Evolutionary conservation across 2,797 vertebrate genomes (phyloP), one percentile per base, ranked within the genome.

Genomic region (Hapalemur alaotrensis): DNA sequence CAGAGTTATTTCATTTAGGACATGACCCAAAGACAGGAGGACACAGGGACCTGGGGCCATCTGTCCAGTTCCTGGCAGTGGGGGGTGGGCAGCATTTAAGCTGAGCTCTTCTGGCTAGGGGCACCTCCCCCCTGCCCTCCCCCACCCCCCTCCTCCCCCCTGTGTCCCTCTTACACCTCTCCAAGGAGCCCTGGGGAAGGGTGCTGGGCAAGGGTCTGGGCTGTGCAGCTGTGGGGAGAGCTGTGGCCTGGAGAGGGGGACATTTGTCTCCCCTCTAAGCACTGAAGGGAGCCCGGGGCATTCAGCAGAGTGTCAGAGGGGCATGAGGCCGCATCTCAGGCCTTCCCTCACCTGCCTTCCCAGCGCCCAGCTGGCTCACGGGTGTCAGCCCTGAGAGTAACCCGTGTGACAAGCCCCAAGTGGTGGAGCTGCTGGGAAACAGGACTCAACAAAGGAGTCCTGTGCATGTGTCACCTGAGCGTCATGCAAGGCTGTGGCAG

Each of bases 1-100:
- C n/a, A 13, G 82, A 32, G 88, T 82, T 59, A 23, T 22, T 84
- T 87, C 70, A 63, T 38, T 85, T 32, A 87, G 92, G 78, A 89
- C 41, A 14, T 9, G 54, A 82, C 69, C 83, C 46, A 11, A 8
- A 0, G 80, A 75, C 32, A 50, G 82, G 78, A 88, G 23, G 87
- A 79, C 57, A 38, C 28, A 6, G 94, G 52, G 28, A 7, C 28
- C 69, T 54, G 41, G 28, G 61, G 65, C 54, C 78, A 13, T 18
- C n/a, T 81, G 85, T 89, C 78, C 10, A 35, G 50, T 54, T 89
- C 38, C 50, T 18, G 28, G 46, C 23, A 10, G 63, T 1, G 0
- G 3, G 41, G 10, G 28, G 32, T 43, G 17, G 15, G 15, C 61
- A 50, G 28, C 67, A 38, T 41, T 30, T 78, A 25, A n/a, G 46